phyloP scores from a whole-genome alignment of 2,797 vertebrate genomes.

The Lagodon rhomboides region DNA sequence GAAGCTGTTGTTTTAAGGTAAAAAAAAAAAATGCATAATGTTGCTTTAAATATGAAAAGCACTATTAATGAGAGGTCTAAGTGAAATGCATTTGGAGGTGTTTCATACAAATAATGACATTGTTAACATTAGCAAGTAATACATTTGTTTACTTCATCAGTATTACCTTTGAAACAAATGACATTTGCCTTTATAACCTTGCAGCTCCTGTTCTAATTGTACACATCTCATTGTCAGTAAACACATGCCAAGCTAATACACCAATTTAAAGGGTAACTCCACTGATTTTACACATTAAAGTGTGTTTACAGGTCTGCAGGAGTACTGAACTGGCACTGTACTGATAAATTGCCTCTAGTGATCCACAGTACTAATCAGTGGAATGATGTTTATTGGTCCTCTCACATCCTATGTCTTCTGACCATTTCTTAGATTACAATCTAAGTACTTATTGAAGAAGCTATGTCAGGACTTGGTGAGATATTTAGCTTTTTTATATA shows the following conservation, averaged over 20 bases:
- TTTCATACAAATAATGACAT: not conserved
- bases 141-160: not conserved
- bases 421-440: conserved; percentile 38
- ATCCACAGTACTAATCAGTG: not conserved
- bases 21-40: no score
- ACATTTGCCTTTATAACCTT: not conserved
- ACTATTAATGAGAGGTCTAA: not conserved
- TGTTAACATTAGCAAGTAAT: not conserved
- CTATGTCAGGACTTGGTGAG: conserved; percentile 45
- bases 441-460: conserved; percentile 38
- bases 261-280: not conserved
- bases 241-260: not conserved
- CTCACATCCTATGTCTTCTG: not conserved
- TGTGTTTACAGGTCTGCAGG: no score
- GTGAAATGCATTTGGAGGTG: not conserved
- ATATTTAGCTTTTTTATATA: conserved; percentile 50
- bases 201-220: no score
- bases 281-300: no score
- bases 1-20: no score
- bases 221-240: not conserved
- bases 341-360: no score
- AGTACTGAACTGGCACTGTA: no score
- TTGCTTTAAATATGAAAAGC: not conserved
- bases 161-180: not conserved
- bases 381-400: not conserved